phyloP scores from a whole-genome alignment of 2,888 invertebrate species.

The Geophilus truncorum region DNA sequence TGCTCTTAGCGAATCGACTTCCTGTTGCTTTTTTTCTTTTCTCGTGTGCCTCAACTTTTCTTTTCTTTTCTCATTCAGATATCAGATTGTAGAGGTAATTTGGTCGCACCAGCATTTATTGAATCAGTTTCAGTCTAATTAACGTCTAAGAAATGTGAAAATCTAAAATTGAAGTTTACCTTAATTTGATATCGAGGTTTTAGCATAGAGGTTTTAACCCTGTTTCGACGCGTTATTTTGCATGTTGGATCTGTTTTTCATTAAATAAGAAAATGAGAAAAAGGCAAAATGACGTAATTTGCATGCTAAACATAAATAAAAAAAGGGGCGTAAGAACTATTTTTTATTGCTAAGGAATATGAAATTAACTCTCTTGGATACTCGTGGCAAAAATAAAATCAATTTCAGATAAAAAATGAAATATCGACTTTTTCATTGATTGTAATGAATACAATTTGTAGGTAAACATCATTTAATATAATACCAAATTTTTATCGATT shows the following conservation, averaged over 20 bases:
- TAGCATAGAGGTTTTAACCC: no score
- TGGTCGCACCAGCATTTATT: neutral
- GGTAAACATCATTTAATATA: no score
- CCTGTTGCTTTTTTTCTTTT: neutral
- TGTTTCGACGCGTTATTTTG: neutral
- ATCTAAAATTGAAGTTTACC: no score
- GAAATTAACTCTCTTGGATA: neutral
- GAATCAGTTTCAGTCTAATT: neutral
- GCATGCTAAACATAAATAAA: neutral
- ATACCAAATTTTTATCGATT: no score
- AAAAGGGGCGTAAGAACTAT: neutral
- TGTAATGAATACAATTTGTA: no score
- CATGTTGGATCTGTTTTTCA: neutral
- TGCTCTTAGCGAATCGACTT: neutral
- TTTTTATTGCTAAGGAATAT: neutral
- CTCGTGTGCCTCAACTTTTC: neutral
- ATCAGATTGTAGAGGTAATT: neutral
- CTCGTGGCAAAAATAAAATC: no score
- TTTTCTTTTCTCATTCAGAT: neutral
- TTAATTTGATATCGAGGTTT: no score
- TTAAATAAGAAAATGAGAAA: neutral
- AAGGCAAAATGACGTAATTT: neutral
- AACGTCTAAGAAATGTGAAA: no score
- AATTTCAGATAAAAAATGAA: no score
- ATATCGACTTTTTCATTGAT: no score